Evolutionary conservation across 2,113 vertebrate genomes (phyloP).

Genomic region (Callipepla squamata): DNA sequence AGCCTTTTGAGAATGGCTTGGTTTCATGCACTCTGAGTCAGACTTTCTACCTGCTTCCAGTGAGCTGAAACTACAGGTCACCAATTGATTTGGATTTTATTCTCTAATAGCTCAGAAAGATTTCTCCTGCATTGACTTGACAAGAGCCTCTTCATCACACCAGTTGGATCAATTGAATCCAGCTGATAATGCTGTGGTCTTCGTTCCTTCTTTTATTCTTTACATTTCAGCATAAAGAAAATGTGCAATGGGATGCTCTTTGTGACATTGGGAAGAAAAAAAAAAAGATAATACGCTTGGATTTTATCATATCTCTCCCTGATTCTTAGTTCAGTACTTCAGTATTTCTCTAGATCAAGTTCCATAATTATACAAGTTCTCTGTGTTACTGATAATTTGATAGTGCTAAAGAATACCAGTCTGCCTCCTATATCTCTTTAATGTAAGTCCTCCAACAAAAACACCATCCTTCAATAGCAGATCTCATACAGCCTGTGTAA

Average conservation of each 20-base stretch:
- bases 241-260: background rate
- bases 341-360: background rate
- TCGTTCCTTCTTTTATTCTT: background rate
- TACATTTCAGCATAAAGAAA: background rate
- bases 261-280: background rate
- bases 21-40: background rate
- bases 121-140: background rate
- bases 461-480: background rate
- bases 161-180: background rate
- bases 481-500: background rate
- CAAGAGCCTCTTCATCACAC: background rate
- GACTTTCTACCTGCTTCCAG: background rate
- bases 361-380: background rate
- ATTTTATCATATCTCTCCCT: background rate
- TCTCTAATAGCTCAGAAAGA: background rate
- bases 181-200: background rate
- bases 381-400: background rate
- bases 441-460: background rate
- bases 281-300: background rate
- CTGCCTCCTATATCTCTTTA: background rate
- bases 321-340: constrained; percentile 10
- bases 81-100: background rate
- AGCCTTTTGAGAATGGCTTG: background rate
- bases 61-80: background rate
- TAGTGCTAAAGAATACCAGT: background rate